Evolutionary conservation across 64 coral and sea anemone species (phyloP).

Genomic region (Porites lutea): DNA sequence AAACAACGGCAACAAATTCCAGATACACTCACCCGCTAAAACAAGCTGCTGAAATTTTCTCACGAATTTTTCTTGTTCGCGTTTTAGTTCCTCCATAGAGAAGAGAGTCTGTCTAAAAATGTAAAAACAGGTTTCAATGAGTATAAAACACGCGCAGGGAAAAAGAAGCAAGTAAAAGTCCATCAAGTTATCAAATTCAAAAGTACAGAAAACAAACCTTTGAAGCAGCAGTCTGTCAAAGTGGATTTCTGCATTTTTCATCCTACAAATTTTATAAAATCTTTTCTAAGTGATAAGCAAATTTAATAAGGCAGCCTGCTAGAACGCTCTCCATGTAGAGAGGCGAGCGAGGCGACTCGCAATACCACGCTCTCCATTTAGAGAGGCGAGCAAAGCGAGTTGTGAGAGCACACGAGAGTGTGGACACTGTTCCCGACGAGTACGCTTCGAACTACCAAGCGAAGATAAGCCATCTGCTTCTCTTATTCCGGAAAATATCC

Average conservation of each 20-base stretch:
- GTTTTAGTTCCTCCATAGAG: conserved; percentile 4
- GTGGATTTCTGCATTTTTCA: conserved; percentile 29
- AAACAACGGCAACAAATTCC: neutral
- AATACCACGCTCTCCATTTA: too few relatives aligned
- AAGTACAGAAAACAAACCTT: conserved; percentile 15
- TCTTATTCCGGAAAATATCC: too few relatives aligned
- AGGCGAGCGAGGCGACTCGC: too few relatives aligned
- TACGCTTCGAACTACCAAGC: too few relatives aligned
- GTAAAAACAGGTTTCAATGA: neutral
- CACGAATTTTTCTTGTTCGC: conserved; percentile 15
- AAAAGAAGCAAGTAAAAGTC: neutral
- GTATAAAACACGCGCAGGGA: neutral
- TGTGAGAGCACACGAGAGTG: too few relatives aligned
- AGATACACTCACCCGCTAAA: conserved; percentile 35
- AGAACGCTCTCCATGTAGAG: too few relatives aligned
- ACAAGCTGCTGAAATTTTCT: conserved; percentile 45
- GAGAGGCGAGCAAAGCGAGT: too few relatives aligned
- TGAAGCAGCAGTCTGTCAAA: conserved; percentile 16
- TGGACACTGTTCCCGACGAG: too few relatives aligned
- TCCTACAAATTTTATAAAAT: too few relatives aligned
- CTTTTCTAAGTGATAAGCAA: too few relatives aligned
- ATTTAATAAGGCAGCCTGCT: too few relatives aligned
- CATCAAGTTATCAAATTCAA: neutral
- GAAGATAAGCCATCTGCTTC: too few relatives aligned
- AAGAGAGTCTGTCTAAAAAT: conserved; percentile 37